Conservation (phyloP, 2,888 invertebrate species). For the Mylabris sibirica region DNA sequence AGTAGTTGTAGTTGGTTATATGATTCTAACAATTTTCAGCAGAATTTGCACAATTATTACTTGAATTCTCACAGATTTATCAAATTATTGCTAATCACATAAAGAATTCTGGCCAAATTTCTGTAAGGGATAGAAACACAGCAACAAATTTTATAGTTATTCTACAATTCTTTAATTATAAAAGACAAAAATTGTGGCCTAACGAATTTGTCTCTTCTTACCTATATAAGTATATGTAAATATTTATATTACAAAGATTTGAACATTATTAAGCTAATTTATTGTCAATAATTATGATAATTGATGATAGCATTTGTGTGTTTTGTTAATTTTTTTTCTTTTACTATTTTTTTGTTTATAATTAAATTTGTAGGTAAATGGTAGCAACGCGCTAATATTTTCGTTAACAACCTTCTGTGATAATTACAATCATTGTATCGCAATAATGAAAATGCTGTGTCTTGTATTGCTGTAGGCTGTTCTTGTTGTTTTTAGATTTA, state of each 20-base stretch:
- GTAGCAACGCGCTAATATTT: conserved; percentile 44
- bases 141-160: not conserved
- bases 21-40: conserved; percentile 39
- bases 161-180: not conserved
- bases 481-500: conserved; percentile 53
- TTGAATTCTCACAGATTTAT: not conserved
- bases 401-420: conserved; percentile 61
- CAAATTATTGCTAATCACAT: not conserved
- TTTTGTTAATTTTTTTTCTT: not conserved
- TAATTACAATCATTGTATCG: conserved; percentile 63
- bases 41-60: conserved; percentile 20
- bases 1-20: conserved; percentile 42
- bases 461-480: conserved; percentile 61
- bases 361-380: conserved; percentile 22
- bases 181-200: conserved; percentile 30
- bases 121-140: not conserved
- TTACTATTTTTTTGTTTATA: not conserved
- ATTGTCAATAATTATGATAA: not conserved
- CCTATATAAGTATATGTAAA: not conserved
- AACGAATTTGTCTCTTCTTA: conserved; percentile 26
- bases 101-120: not conserved
- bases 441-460: conserved; percentile 63
- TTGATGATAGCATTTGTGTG: not conserved
- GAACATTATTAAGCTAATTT: not conserved
- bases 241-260: not conserved